Percentiles rank a stretch among this genome's conserved stretches.
Evolutionary conservation across 2,113 vertebrate genomes (phyloP).

Genomic region (Leuciscus idus): DNA sequence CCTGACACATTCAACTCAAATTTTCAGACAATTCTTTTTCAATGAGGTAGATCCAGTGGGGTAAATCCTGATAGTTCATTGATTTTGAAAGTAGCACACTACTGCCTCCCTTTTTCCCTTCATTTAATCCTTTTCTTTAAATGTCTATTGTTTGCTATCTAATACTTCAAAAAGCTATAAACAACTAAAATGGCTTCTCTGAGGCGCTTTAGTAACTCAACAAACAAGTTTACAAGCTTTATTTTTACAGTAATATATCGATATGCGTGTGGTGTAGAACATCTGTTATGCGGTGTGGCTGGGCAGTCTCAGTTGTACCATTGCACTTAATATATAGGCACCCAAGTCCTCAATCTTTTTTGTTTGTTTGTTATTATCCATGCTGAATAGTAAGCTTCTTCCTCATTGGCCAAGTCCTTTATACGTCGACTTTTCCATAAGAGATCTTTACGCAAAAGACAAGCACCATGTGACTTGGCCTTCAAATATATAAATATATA

Average conservation of each 20-base stretch:
- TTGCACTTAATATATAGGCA: slow-evolving; percentile 75
- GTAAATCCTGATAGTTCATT: slow-evolving; percentile 39
- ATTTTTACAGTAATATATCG: neutral
- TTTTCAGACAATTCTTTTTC: neutral
- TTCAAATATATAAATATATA: slow-evolving; percentile 1
- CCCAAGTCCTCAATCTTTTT: slow-evolving; percentile 38
- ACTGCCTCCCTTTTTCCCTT: slow-evolving; percentile 54
- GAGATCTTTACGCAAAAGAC: slow-evolving; percentile 55
- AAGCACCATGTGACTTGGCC: slow-evolving; percentile 44
- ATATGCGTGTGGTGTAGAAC: slow-evolving; percentile 34
- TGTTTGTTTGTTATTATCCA: slow-evolving; percentile 53
- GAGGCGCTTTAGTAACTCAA: slow-evolving; percentile 56
- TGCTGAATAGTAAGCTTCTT: slow-evolving; percentile 12
- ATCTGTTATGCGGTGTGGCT: slow-evolving; percentile 64
- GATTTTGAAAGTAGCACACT: slow-evolving; percentile 47
- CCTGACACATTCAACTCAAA: slow-evolving; percentile 41
- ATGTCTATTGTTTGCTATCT: slow-evolving; percentile 64
- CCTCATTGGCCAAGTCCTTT: neutral
- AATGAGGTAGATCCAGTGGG: slow-evolving; percentile 42
- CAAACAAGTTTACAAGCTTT: slow-evolving; percentile 44
- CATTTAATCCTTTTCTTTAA: slow-evolving; percentile 18
- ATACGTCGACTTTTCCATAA: slow-evolving; percentile 41
- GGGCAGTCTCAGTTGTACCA: slow-evolving; percentile 61
- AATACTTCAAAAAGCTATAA: slow-evolving; percentile 49
- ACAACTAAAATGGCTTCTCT: slow-evolving; percentile 64